Percentiles rank a stretch among this genome's conserved stretches.
Evolutionary conservation across 2,797 vertebrate genomes (phyloP).

Genomic region (Intellagama lesueurii): DNA sequence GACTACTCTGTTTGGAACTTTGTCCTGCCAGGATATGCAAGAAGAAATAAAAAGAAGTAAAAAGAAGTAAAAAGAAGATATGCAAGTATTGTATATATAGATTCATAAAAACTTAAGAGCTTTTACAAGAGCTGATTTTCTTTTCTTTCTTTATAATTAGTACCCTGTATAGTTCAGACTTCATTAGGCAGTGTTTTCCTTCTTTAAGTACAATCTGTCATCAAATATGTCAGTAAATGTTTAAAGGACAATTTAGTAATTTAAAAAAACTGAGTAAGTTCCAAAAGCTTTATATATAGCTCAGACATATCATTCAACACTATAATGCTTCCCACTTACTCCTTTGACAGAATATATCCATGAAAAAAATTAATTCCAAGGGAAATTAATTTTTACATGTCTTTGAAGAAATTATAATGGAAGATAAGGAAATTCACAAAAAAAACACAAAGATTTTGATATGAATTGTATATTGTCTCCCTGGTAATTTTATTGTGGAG

Average conservation of each 20-base stretch:
- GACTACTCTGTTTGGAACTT: too few species aligned
- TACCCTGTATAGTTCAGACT: not conserved
- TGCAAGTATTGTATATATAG: not conserved
- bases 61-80: conserved; percentile 30
- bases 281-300: conserved; percentile 22
- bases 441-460: not conserved
- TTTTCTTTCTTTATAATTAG: not conserved
- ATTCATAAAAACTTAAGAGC: not conserved
- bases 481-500: not conserved
- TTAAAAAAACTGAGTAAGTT: conserved; percentile 12
- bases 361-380: conserved; percentile 21
- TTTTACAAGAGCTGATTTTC: not conserved
- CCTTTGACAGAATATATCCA: conserved; percentile 58
- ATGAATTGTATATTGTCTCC: not conserved
- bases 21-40: too few species aligned
- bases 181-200: not conserved
- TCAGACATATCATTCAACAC: conserved; percentile 28
- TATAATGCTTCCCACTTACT: conserved; percentile 39
- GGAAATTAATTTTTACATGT: not conserved
- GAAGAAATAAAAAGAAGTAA: too few species aligned
- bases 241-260: conserved; percentile 14
- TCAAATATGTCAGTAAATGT: not conserved
- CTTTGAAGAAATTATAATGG: conserved; percentile 8
- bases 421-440: too few species aligned
- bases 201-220: not conserved